A percentile compares a stretch with the other conserved stretches of the same genome.
Conservation (phyloP, 2,888 invertebrate genomes). For the Coelopa pilipes region DNA sequence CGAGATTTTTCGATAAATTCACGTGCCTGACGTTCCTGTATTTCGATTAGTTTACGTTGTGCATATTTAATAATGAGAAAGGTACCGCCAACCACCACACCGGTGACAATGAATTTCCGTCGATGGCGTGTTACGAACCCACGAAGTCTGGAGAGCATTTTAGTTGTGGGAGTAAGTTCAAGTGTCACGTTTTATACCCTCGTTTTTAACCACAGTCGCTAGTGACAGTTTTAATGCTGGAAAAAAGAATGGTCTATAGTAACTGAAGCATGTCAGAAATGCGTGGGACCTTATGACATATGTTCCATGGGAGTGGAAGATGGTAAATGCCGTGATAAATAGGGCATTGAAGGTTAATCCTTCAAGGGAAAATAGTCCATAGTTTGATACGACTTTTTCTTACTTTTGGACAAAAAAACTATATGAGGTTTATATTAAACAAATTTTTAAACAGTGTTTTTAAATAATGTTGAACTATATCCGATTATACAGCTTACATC, state of each 20-base stretch:
- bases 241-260: not conserved
- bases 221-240: not conserved
- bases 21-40: slow-evolving; percentile 83
- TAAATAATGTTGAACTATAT: too few relatives aligned
- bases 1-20: slow-evolving; percentile 84
- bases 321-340: too few relatives aligned
- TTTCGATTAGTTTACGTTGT: slow-evolving; percentile 80
- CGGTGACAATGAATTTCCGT: slow-evolving; percentile 83
- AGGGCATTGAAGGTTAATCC: too few relatives aligned
- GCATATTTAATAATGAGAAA: slow-evolving; percentile 81
- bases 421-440: too few relatives aligned
- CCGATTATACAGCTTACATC: too few relatives aligned
- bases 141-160: slow-evolving; percentile 80
- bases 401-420: too few relatives aligned
- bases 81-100: slow-evolving; percentile 80
- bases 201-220: not conserved
- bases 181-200: not conserved
- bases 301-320: too few relatives aligned
- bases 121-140: slow-evolving; percentile 84
- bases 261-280: too few relatives aligned
- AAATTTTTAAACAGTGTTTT: too few relatives aligned
- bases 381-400: too few relatives aligned
- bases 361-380: too few relatives aligned
- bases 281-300: too few relatives aligned
- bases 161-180: slow-evolving; percentile 36